Evolutionary conservation across 1,140 invertebrate genomes (phyloP).

Genomic region (Drosophila mayri): DNA sequence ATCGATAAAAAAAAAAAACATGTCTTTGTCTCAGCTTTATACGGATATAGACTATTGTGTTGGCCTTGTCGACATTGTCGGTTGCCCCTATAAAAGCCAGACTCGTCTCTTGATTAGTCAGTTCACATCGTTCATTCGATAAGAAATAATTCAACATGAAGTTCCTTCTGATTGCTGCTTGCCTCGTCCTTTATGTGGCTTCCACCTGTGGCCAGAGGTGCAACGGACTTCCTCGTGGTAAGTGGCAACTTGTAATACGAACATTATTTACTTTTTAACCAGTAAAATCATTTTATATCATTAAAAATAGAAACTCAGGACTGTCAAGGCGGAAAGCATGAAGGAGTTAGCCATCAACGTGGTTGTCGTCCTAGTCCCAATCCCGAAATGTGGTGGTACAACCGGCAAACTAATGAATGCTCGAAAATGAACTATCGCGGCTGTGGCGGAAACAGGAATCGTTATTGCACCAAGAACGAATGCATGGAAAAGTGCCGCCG

Average conservation of each 20-base stretch:
- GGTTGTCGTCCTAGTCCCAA: neutral
- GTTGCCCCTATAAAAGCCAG: neutral
- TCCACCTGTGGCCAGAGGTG: neutral
- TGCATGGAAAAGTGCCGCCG: neutral
- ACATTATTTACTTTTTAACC: neutral
- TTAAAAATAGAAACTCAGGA: neutral
- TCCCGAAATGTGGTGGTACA: neutral
- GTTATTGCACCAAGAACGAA: neutral
- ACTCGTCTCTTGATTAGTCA: neutral
- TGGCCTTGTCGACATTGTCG: neutral
- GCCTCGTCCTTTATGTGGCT: slow-evolving; percentile 2
- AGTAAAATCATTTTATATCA: neutral
- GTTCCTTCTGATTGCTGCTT: slow-evolving; percentile 1
- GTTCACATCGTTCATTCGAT: neutral
- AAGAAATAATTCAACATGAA: neutral
- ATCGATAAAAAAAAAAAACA: neutral
- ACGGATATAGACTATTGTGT: neutral
- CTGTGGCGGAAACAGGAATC: neutral
- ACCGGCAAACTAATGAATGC: neutral
- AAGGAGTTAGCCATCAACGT: neutral
- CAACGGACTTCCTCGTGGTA: neutral
- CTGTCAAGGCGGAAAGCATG: neutral
- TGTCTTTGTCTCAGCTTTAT: neutral
- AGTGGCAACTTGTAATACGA: neutral
- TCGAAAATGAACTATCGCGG: neutral